phyloP scores from a whole-genome alignment of 1,140 invertebrate genomes.

The Sinella curviseta region DNA sequence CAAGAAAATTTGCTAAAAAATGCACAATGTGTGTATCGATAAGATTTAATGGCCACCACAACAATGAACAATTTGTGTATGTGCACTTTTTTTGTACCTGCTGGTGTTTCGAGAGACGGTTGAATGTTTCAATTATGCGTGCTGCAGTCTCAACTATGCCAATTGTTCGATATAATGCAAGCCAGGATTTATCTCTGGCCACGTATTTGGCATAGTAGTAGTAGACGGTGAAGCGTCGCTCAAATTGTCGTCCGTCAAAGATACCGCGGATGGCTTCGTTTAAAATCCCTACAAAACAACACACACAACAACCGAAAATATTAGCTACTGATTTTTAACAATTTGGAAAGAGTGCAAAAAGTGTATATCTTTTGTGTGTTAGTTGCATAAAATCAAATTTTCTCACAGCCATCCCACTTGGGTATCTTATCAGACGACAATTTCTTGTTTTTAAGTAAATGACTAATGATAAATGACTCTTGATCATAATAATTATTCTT shows the following conservation, averaged over 20 bases:
- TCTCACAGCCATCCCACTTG: too few species aligned
- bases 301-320: too few species aligned
- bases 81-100: constrained; percentile 39
- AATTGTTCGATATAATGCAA: background rate
- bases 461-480: too few species aligned
- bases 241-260: constrained; percentile 32
- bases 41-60: too few species aligned
- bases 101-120: constrained; percentile 10
- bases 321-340: background rate
- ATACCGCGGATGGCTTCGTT: constrained; percentile 42
- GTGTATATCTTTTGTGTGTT: too few species aligned
- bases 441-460: too few species aligned
- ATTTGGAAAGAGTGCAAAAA: too few species aligned
- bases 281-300: background rate
- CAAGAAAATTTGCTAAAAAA: background rate
- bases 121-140: constrained; percentile 31
- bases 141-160: constrained; percentile 24
- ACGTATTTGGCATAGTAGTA: constrained; percentile 44
- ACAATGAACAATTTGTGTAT: too few species aligned
- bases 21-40: too few species aligned
- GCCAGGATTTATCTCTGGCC: constrained; percentile 22
- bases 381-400: too few species aligned
- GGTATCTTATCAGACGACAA: too few species aligned
- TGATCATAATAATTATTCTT: too few species aligned
- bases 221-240: constrained; percentile 34